A percentile compares a stretch with the other conserved stretches of the same genome.
Evolutionary conservation across 2,113 vertebrate genomes (phyloP).

Genomic region (Amphiprion percula): DNA sequence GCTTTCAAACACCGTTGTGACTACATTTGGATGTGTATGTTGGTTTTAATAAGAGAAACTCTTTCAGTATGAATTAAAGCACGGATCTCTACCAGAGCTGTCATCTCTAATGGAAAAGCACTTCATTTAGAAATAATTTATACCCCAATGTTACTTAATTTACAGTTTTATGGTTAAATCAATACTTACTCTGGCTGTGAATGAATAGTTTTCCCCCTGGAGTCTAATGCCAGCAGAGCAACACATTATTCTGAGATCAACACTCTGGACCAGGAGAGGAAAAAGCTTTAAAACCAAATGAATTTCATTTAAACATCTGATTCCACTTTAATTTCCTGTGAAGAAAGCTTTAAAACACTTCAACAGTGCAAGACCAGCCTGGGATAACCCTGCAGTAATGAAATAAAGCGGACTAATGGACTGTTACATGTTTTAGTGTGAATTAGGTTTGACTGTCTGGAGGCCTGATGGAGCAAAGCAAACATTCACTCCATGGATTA

Average conservation of each 20-base stretch:
- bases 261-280: background rate
- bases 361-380: background rate
- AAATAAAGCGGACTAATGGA: background rate
- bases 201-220: background rate
- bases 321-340: background rate
- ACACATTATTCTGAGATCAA: constrained; percentile 11
- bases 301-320: background rate
- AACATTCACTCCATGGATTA: constrained; percentile 67
- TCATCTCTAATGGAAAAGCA: too few species aligned
- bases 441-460: background rate
- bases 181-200: constrained; percentile 16
- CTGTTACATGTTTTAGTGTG: background rate
- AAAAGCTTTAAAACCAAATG: background rate
- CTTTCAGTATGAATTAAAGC: too few species aligned
- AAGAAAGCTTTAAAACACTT: background rate
- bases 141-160: background rate
- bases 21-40: too few species aligned
- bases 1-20: too few species aligned
- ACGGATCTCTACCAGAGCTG: too few species aligned
- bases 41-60: too few species aligned
- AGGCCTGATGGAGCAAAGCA: background rate
- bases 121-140: background rate
- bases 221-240: constrained; percentile 10
- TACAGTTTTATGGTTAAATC: constrained; percentile 4
- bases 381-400: background rate